A percentile compares a stretch with the other conserved stretches of the same genome.
These are phyloP conservation scores for Catagonus wagneri DNA, from an alignment of 2,113 vertebrate species.

Conservation along the genomic window DNA sequence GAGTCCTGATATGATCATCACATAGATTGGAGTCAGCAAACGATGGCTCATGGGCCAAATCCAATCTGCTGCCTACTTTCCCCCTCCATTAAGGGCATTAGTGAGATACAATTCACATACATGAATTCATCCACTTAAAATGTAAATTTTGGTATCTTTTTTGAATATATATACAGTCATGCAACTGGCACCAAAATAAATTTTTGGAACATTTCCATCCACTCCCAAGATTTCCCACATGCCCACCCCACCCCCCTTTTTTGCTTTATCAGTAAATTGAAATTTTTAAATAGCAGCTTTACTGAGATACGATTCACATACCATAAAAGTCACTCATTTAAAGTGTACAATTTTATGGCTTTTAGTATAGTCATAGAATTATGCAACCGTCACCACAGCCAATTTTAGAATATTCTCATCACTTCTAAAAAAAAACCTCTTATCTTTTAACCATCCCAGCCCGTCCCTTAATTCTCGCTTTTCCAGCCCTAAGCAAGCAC, in stretches of 20 bases:
- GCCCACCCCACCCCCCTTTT: neutral
- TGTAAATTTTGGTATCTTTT: neutral
- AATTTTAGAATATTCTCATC: neutral
- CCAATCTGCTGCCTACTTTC: too few species aligned
- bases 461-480: neutral
- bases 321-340: neutral
- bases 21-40: neutral
- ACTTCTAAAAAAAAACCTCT: neutral
- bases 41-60: neutral
- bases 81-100: neutral
- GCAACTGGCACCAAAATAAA: neutral
- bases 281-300: neutral
- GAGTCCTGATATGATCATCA: neutral
- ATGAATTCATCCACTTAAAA: neutral
- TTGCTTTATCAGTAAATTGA: neutral
- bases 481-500: neutral
- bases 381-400: neutral
- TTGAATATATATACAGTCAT: neutral
- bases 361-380: neutral
- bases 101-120: neutral
- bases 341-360: neutral
- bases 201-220: neutral
- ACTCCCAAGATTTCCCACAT: neutral
- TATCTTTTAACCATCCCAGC: rapidly evolving
- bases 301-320: neutral